Evolutionary conservation across 1,140 invertebrate species (phyloP).

Genomic region (Varroa destructor): DNA sequence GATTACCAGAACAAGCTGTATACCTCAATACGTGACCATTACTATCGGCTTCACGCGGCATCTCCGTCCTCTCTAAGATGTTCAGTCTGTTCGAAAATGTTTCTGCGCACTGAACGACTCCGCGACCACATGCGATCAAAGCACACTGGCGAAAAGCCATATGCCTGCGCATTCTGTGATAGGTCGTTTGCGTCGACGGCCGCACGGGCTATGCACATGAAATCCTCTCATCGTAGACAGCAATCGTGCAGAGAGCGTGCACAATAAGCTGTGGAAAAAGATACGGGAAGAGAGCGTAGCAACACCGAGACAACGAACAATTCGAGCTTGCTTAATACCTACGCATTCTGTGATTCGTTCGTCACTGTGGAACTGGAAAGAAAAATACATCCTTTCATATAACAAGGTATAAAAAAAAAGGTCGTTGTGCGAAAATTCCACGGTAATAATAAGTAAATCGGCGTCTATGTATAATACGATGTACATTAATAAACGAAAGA

Average conservation of each 20-base stretch:
- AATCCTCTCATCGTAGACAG: not conserved
- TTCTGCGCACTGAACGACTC: not conserved
- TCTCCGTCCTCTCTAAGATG: not conserved
- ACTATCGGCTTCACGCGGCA: not conserved
- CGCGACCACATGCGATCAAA: constrained; percentile 5
- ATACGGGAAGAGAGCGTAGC: too few species aligned
- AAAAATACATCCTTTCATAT: too few species aligned
- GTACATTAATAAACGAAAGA: too few species aligned
- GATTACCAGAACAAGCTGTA: constrained; percentile 5
- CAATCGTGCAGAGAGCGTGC: not conserved
- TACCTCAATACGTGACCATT: constrained; percentile 1
- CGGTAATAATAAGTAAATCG: too few species aligned
- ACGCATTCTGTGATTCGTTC: too few species aligned
- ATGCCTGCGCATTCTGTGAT: not conserved
- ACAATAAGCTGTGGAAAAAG: too few species aligned
- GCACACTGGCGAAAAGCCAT: constrained; percentile 24
- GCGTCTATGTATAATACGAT: too few species aligned
- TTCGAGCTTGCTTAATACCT: too few species aligned
- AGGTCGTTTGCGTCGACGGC: not conserved
- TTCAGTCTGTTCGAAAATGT: not conserved
- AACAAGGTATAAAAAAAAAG: too few species aligned
- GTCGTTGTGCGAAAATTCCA: too few species aligned
- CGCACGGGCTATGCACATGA: not conserved
- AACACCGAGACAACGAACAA: too few species aligned
- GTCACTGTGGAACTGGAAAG: too few species aligned